Evolutionary conservation across 2,113 vertebrate species (phyloP), one percentile per base, ranked within the genome.

Genomic region (Rhea pennata): DNA sequence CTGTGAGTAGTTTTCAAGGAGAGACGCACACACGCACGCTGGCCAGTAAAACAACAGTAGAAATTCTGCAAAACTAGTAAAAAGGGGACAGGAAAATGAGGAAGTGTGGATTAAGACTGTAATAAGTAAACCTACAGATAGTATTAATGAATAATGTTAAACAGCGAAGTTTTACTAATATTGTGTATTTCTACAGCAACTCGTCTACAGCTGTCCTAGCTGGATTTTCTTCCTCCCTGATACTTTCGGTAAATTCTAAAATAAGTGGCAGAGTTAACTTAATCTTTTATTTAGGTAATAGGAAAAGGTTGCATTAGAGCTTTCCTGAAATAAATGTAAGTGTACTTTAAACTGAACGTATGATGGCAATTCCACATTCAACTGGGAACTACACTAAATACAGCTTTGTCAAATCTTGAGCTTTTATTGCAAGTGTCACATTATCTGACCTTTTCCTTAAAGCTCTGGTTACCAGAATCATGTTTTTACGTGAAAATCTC

Each of bases 241-340:
- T 69, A 87, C 42, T 87, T 91, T 69, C 91, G 93, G 95, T 92
- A 96, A 84, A 88, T 91, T 93, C 88, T 88, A 84, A 88, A 90
- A 72, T 70, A 71, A 87, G 44, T 65, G 81, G 51, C 73, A 94
- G 65, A 73, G 78, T 93, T 90, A 94, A 92, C 51, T 88, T 78
- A 90, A 87, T 93, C 62, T 96, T 94, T 93, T 88, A 78, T 94
- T 96, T 93, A 86, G 83, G 69, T 90, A 84, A 65, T 87, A 96
- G 76, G 76, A 88, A 92, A 86, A 90, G 40, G 61, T 85, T 87
- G 62, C 93, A 85, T 95, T 91, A 91, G 91, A 91, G 75, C 78
- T 92, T 90, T 94, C 76, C 83, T 95, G 90, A 92, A 96, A 96
- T 90, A 93, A 96, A 88, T 71, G 16, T 83, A 78, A 94, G 73